These are phyloP conservation scores for Catamblyrhynchus diadema DNA, from an alignment of 2,797 vertebrate genomes.

Conservation along the genomic window DNA sequence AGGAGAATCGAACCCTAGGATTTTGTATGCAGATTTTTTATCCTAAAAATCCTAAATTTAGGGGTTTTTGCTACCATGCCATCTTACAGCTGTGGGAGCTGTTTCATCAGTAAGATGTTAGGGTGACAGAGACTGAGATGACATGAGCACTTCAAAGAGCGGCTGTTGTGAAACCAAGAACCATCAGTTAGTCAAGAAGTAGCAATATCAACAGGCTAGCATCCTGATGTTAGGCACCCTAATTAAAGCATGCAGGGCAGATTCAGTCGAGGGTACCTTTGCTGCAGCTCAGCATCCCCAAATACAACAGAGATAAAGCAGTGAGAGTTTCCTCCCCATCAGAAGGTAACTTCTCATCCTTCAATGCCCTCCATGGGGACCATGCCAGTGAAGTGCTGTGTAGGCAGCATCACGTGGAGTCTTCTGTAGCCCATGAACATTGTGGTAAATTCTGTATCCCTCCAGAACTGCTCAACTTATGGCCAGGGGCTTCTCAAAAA, in stretches of 20 bases:
- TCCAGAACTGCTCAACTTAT: neutral
- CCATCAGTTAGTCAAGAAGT: neutral
- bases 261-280: neutral
- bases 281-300: neutral
- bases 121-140: neutral
- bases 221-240: neutral
- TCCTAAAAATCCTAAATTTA: neutral
- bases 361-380: fast-evolving
- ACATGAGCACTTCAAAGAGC: neutral
- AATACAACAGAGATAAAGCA: neutral
- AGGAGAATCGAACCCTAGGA: neutral
- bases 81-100: neutral
- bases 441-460: neutral
- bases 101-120: neutral
- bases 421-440: neutral
- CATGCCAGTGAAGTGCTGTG: fast-evolving
- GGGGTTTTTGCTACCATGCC: neutral
- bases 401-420: neutral
- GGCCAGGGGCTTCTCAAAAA: neutral
- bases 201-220: neutral
- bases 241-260: neutral
- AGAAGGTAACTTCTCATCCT: neutral
- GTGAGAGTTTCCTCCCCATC: neutral
- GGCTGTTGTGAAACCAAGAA: neutral
- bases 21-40: neutral